Base-by-base conservation (phyloP, 1,140 invertebrate genomes). In the Geopemphigus sp. region DNA sequence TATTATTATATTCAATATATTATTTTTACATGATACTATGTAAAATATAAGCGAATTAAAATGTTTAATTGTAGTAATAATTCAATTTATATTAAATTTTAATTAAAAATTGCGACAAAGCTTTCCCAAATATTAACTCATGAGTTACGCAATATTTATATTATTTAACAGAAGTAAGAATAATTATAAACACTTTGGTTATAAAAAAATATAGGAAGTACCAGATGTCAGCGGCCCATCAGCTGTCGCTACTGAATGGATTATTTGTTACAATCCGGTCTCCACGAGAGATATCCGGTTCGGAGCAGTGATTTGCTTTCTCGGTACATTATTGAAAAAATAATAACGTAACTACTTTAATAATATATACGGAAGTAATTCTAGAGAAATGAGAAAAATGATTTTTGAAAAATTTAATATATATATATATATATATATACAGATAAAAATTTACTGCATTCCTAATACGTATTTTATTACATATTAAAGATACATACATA, bases 231-330 rank as follows among this genome's bases (percentile, higher is more conserved):
- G n/a, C 22, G 5, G 11, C 10, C n/a, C 22, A 68, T 24, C 64
- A 47, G 64, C 39, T 68, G 39, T 68, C 22, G 22, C 1, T 39
- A 47, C n/a, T 68, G 39, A 68, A 68, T 68, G 39, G 39, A 68
- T 68, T 66, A 17, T 66, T 68, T 68, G n/a, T 68, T 45, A 47
- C 64, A 47, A 68, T 68, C 39, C 22, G 64, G 39, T 66, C 39
- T 68, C 11, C 5, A 10, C 32, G 19, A 66, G 8, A 45, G 32
- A 66, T 66, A 66, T 66, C 63, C 19, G 32, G 29, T 66, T 66
- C 19, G 5, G 32, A 45, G 14, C 29, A 32, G 17, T 8, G 19
- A 64, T 64, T 64, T 64, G 8, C 17, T 17, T 17, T 64, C 3
- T 3, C 32, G 32, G 26, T 29, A 63, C 26, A 32, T 63, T 11